Percentiles rank a stretch among this genome's conserved stretches.
Conservation (phyloP, 2,888 invertebrate genomes). For the Hirtodrosophila confusa region DNA sequence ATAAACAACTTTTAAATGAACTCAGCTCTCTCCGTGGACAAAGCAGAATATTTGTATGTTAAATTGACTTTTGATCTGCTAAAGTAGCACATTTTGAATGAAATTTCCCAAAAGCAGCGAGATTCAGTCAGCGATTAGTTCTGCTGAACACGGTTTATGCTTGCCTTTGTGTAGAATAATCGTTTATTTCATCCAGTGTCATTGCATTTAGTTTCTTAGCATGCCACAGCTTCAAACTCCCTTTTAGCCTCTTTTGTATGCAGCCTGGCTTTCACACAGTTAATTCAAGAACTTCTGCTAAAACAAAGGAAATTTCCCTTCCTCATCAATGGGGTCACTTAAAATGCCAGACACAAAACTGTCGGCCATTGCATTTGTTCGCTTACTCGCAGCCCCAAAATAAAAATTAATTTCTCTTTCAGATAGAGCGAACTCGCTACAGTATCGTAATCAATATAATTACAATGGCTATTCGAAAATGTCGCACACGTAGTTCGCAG, state of each 20-base stretch:
- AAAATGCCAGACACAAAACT: constrained; percentile 66
- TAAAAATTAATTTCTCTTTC: constrained; percentile 68
- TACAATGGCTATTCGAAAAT: constrained; percentile 71
- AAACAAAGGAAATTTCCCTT: constrained; percentile 4
- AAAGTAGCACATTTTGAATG: no score
- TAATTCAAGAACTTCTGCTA: constrained; percentile 11
- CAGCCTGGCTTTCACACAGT: constrained; percentile 13
- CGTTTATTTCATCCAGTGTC: not conserved
- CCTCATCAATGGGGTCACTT: constrained; percentile 39
- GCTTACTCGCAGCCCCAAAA: not conserved
- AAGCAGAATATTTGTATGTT: no score
- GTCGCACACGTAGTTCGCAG: constrained; percentile 67
- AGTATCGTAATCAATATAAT: constrained; percentile 73
- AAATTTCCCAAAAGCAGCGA: no score
- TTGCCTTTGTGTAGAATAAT: not conserved
- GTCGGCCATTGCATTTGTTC: not conserved
- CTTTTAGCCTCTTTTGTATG: constrained; percentile 7
- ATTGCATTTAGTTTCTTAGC: constrained; percentile 5
- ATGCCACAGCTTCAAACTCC: not conserved
- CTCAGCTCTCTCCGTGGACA: no score
- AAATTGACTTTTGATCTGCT: no score
- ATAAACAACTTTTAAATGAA: no score
- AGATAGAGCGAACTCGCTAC: constrained; percentile 6
- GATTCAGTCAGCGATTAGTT: no score
- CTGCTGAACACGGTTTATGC: not conserved